Conservation (phyloP, 2,888 invertebrate species). For the Sphaeridia pumilis region DNA sequence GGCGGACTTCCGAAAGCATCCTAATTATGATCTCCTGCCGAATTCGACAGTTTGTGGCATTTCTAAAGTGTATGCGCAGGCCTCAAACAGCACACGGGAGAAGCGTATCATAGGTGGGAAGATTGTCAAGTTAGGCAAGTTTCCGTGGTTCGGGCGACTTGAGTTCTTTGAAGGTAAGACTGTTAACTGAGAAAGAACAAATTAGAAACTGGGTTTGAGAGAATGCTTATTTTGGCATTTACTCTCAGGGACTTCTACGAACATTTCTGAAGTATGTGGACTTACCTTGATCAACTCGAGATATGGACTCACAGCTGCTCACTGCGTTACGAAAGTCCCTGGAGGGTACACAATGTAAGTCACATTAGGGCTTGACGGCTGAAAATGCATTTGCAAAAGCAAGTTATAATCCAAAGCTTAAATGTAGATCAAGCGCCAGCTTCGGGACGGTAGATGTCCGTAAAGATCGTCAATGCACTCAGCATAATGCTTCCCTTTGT, state of each 20-base stretch:
- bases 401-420: not conserved
- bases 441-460: conserved; percentile 13
- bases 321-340: conserved; percentile 49
- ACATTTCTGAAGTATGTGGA: conserved; percentile 58
- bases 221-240: not conserved
- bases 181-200: not conserved
- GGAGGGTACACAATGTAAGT: conserved; percentile 9
- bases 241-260: conserved; percentile 9
- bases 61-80: not conserved
- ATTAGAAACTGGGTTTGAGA: not conserved
- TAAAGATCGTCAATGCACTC: conserved; percentile 6
- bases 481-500: not conserved
- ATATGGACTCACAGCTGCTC: conserved; percentile 63
- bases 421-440: conserved; percentile 1
- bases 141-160: conserved; percentile 12
- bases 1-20: conserved; percentile 2
- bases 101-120: conserved; percentile 14
- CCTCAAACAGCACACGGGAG: not conserved
- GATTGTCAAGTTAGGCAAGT: conserved; percentile 7
- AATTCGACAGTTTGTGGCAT: conserved; percentile 4
- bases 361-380: not conserved
- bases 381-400: not conserved
- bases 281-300: conserved; percentile 61
- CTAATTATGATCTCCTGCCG: conserved; percentile 11
- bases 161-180: conserved; percentile 11